Evolutionary conservation across 2,888 invertebrate species (phyloP).

Genomic region (Papilio demoleus): DNA sequence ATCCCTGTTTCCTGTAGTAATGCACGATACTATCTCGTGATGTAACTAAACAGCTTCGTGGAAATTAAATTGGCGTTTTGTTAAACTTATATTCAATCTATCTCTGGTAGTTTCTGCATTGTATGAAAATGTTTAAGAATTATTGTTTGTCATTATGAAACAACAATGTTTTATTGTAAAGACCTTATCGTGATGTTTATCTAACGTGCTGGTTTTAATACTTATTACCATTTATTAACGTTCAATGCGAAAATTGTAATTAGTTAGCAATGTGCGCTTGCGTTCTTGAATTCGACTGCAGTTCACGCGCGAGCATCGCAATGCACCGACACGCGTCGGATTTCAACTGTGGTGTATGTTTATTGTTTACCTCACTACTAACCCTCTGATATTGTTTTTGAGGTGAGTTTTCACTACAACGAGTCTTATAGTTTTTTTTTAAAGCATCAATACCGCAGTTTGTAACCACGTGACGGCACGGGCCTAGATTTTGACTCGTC

Average conservation of each 20-base stretch:
- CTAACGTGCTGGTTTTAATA: not conserved
- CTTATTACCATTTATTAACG: slow-evolving; percentile 25
- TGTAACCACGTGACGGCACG: too few species aligned
- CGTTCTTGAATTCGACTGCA: slow-evolving; percentile 30
- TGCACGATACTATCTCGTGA: not conserved
- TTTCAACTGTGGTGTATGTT: not conserved
- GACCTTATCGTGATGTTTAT: slow-evolving; percentile 11
- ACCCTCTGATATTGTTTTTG: slow-evolving; percentile 6
- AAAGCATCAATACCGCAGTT: too few species aligned
- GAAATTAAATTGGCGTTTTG: not conserved
- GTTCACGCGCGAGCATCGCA: slow-evolving; percentile 32
- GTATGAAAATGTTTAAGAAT: not conserved
- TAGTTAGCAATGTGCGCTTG: slow-evolving; percentile 26
- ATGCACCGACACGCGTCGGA: slow-evolving; percentile 29
- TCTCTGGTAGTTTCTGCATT: slow-evolving; percentile 1
- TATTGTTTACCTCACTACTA: not conserved
- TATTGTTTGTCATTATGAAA: slow-evolving; percentile 2
- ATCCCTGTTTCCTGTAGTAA: too few species aligned
- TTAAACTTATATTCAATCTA: not conserved
- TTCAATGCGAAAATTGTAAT: slow-evolving; percentile 32
- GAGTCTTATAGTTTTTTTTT: not conserved
- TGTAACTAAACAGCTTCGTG: not conserved
- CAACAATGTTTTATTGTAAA: slow-evolving; percentile 16
- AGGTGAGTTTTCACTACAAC: slow-evolving; percentile 26
- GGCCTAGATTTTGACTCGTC: too few species aligned